A percentile compares a stretch with the other conserved stretches of the same genome.
These are phyloP conservation scores for Montifringilla adamsi DNA, from an alignment of 2,113 vertebrate species.

Conservation along the genomic window DNA sequence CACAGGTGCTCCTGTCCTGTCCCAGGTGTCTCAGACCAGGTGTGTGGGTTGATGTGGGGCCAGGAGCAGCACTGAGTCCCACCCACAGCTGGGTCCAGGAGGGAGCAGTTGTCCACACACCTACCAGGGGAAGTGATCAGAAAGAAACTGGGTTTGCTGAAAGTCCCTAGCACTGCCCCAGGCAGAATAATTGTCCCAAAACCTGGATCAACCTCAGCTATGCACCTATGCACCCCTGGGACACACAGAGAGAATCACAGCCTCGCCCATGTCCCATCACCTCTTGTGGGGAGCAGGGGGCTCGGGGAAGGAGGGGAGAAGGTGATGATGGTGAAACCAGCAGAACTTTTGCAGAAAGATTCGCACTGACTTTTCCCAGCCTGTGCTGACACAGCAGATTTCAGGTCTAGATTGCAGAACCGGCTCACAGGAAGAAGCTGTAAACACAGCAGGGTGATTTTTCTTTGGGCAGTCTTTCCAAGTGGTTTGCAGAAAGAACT, in stretches of 20 bases:
- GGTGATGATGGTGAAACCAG: neutral
- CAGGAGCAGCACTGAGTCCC: neutral
- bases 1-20: neutral
- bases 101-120: accelerated
- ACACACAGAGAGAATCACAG: neutral
- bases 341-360: neutral
- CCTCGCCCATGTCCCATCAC: neutral
- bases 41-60: neutral
- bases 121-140: neutral
- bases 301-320: neutral
- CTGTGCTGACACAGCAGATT: neutral
- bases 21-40: neutral
- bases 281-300: neutral
- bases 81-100: too few relatives aligned
- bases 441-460: neutral
- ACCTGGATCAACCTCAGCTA: neutral
- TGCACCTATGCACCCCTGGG: accelerated
- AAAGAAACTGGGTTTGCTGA: neutral
- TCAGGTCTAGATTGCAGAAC: neutral
- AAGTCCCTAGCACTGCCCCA: neutral
- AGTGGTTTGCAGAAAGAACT: neutral
- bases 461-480: neutral
- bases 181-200: neutral
- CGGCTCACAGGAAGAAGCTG: neutral
- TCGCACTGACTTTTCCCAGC: neutral